Evolutionary conservation across 1,140 invertebrate species (phyloP), one percentile per base, ranked within the genome.

Genomic region (Monochamus saltuarius): DNA sequence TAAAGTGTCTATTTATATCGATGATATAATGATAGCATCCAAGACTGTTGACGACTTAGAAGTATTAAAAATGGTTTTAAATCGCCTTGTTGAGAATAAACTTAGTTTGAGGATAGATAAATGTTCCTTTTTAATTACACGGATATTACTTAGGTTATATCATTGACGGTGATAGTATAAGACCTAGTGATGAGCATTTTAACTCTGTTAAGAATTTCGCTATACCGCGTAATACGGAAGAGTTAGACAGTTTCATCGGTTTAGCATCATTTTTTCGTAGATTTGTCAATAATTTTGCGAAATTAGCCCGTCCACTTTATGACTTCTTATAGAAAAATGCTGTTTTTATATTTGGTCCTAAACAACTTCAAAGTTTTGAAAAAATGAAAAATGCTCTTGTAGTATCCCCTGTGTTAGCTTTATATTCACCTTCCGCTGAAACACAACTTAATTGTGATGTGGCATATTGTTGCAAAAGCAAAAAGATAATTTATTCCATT

Each of bases 401-500:
- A 45, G 8, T 3, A 1, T 4, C n/a, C 2, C 61, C 56, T 14
- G 17, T 62, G 2, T 53, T 62, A 29, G 29, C 55, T 29, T 22
- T 47, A 46, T 54, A 59, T 59, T 63, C 56, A 10, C 56, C 56
- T 1, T 2, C 39, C 6, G 4, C 38, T 8, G 56, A 63, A 36
- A 63, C 50, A 9, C 39, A 61, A 45, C 34, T 61, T 47, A 59
- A 62, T 43, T 65, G 63, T 37, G 59, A 65, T 55, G 61, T 29
- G 42, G 51, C 6, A 59, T 64, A 17, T 29, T 51, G 11, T 10
- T 59, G 14, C 56, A 63, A n/a, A 59, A 49, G 40, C 40, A 67
- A 40, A 14, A 19, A 34, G 58, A 58, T 19, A 59, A 50, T 29
- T 54, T 59, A 49, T 62, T 59, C 36, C 67, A 69, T 65, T 75